Evolutionary conservation across 2,888 invertebrate genomes (phyloP), one percentile per base, ranked within the genome.

Genomic region (Campaea margaritaria): DNA sequence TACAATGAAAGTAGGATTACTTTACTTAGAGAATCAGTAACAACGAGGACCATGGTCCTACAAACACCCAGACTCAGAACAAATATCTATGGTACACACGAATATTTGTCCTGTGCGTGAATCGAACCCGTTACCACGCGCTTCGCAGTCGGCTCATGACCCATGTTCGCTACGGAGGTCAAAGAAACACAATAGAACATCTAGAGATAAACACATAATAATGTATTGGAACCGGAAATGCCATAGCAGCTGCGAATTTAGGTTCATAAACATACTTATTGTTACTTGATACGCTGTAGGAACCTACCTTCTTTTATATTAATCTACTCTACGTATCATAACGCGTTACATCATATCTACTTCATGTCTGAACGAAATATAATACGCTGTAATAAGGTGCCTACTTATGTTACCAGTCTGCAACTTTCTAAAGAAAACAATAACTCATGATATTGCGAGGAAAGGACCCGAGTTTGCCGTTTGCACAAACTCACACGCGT

Each of bases 201-300:
- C 14, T 12, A 39, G 9, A 12, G 31, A 28, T 5, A 21, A 21
- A 27, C 15, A 31, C 31, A 41, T 39, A 15, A 16, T 46, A 54
- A 48, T 42, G 46, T 41, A 41, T 47, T 36, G 42, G 14, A 47
- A 47, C 34, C 47, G 47, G 47, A 47, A 55, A 13, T 55, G 34
- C 14, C 14, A n/a, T 55, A 48, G 21, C 36, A 39, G 36, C 16
- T 39, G 39, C 34, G 3, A 54, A 47, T 55, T 41, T 34, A 31
- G 12, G 31, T 27, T n/a, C 16, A 16, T 31, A 31, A 1, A 21
- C 31, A 7, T 31, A n/a, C 14, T 39, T 46, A 41, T 46, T 53
- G 44, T 45, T 51, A 51, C 5, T 2, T 10, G 45, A 45, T 31
- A 45, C 31, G 31, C 44, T 13, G 10, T 45, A 21, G 21, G 42